Conservation (phyloP, 2,888 invertebrate genomes). For the Helleia helle region DNA sequence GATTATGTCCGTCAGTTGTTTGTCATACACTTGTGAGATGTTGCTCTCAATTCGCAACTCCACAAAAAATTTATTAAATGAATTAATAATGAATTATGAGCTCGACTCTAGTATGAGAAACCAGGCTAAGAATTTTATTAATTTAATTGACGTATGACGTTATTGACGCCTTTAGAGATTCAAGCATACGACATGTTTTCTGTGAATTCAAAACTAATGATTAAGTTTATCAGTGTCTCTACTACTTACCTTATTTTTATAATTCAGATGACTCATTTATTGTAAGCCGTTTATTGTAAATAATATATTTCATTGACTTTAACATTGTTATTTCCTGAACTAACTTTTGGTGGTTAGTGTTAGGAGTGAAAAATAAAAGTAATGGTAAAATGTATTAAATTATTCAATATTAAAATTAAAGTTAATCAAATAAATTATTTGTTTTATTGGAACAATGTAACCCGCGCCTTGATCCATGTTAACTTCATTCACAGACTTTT, state of each 20-base stretch:
- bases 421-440: no score
- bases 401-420: no score
- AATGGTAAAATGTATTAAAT: no score
- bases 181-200: conserved; percentile 43
- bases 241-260: conserved; percentile 53
- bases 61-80: conserved; percentile 39
- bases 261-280: conserved; percentile 48
- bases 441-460: no score
- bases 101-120: conserved; percentile 37
- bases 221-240: conserved; percentile 49
- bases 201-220: conserved; percentile 44
- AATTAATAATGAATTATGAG: conserved; percentile 45
- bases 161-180: conserved; percentile 30
- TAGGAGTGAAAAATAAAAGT: no score
- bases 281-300: no score
- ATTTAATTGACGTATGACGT: conserved; percentile 44
- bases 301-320: no score
- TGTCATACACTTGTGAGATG: conserved; percentile 39
- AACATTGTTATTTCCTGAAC: no score
- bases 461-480: no score
- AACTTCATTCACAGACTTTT: no score
- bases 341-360: no score
- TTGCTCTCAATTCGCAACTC: conserved; percentile 31
- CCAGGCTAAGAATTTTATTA: conserved; percentile 53
- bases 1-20: conserved; percentile 30